Percentiles rank a stretch among this genome's conserved stretches.
These are phyloP conservation scores for Platysternon megacephalum DNA, from an alignment of 2,113 vertebrate genomes.

Conservation along the genomic window DNA sequence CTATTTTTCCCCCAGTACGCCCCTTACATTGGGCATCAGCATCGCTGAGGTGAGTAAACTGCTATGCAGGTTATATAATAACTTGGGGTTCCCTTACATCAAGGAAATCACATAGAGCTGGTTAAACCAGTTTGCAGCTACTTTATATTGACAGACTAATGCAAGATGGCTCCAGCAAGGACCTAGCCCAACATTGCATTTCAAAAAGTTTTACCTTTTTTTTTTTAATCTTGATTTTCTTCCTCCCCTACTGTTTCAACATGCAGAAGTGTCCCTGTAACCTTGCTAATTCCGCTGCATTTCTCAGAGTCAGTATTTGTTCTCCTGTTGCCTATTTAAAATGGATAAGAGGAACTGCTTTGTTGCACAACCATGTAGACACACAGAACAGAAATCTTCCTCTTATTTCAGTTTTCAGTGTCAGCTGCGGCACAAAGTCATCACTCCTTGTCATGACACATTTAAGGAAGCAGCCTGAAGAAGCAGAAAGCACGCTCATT, in stretches of 20 bases:
- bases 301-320: background rate
- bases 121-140: background rate
- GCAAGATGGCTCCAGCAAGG: background rate
- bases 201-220: background rate
- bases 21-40: background rate
- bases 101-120: background rate
- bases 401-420: background rate
- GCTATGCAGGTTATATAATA: background rate
- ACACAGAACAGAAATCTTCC: background rate
- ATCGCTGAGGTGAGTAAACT: background rate
- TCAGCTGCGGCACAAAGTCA: background rate
- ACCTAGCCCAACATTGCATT: background rate
- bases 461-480: conserved; percentile 8
- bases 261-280: background rate
- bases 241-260: background rate
- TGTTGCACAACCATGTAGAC: background rate
- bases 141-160: background rate
- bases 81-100: background rate
- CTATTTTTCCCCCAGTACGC: background rate
- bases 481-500: background rate
- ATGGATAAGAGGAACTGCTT: background rate
- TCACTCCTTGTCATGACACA: background rate
- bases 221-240: background rate
- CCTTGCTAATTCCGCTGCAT: background rate
- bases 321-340: background rate